These are phyloP conservation scores for Drosophila fuyamai DNA, from an alignment of 1,140 invertebrate genomes.

Conservation along the genomic window DNA sequence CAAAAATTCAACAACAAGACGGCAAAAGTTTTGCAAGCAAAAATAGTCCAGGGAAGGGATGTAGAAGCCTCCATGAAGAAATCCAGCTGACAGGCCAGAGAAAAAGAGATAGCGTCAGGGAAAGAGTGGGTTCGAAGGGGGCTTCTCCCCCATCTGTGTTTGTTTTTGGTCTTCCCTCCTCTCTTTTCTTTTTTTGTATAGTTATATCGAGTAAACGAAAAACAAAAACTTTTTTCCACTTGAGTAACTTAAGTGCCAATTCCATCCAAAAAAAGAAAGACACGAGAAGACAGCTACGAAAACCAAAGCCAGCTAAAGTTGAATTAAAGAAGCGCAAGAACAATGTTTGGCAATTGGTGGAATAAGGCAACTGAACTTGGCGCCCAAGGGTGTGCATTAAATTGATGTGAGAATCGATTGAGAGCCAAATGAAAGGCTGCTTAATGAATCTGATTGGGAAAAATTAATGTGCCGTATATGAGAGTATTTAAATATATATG, in stretches of 20 bases:
- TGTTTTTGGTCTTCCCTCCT: conserved; percentile 26
- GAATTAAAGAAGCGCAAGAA: conserved; percentile 37
- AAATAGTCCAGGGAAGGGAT: conserved; percentile 32
- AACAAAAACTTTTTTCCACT: conserved; percentile 84
- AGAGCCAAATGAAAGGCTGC: conserved; percentile 50
- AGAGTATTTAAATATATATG: conserved; percentile 8
- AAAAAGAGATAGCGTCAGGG: conserved; percentile 10
- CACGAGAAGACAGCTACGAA: conserved; percentile 33
- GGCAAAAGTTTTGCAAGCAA: conserved; percentile 45
- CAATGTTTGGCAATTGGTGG: conserved; percentile 40
- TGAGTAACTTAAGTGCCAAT: conserved; percentile 83
- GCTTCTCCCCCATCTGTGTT: conserved; percentile 45
- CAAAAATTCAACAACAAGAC: conserved; percentile 32
- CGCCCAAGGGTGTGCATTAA: conserved; percentile 36
- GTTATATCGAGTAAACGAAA: conserved; percentile 79
- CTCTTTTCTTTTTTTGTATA: conserved; percentile 38
- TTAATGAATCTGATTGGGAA: conserved; percentile 12
- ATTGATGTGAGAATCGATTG: conserved; percentile 62
- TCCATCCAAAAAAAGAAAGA: conserved; percentile 51
- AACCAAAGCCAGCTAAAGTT: conserved; percentile 28
- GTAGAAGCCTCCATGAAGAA: conserved; percentile 69
- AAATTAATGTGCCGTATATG: conserved; percentile 2
- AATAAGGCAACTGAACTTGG: conserved; percentile 18
- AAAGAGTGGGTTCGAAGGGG: conserved; percentile 1
- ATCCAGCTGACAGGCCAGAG: conserved; percentile 71